phyloP scores from a whole-genome alignment of 2,113 vertebrate species.

The Mormyrus iriodes region DNA sequence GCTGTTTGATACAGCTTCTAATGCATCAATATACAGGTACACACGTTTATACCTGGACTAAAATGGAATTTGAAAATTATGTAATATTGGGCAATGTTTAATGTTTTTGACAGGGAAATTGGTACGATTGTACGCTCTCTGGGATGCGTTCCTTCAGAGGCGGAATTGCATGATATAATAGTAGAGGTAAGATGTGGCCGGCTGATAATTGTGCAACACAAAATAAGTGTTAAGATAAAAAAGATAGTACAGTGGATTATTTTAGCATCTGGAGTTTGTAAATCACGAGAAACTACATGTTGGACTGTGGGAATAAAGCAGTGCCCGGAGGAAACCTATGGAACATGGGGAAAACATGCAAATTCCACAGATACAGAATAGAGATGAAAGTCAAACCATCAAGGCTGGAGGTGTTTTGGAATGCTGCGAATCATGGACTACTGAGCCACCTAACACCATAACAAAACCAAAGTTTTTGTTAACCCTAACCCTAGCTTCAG shows the following conservation, averaged over 20 bases:
- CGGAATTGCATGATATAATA: conserved; percentile 75
- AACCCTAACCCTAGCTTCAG: too few relatives aligned
- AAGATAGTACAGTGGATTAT: not conserved
- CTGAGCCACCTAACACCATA: not conserved
- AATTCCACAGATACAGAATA: not conserved
- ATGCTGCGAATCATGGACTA: not conserved
- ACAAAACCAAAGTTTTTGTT: too few relatives aligned
- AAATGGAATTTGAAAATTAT: not conserved
- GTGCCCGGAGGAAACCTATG: not conserved
- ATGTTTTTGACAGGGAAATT: conserved; percentile 62
- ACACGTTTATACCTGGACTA: not conserved
- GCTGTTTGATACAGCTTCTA: not conserved
- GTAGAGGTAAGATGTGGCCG: conserved; percentile 61
- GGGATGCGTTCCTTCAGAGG: conserved; percentile 80
- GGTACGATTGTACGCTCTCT: conserved; percentile 81
- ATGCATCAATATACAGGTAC: not conserved
- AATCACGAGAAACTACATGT: not conserved
- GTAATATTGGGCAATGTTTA: not conserved
- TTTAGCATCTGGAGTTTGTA: not conserved
- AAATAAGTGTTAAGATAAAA: not conserved
- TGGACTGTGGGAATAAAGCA: not conserved
- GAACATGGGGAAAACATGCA: not conserved
- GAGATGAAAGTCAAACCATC: not conserved
- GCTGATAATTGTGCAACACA: not conserved
- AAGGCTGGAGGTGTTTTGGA: not conserved